Evolutionary conservation across 2,888 invertebrate genomes (phyloP).

Genomic region (Antheraea yamamai): DNA sequence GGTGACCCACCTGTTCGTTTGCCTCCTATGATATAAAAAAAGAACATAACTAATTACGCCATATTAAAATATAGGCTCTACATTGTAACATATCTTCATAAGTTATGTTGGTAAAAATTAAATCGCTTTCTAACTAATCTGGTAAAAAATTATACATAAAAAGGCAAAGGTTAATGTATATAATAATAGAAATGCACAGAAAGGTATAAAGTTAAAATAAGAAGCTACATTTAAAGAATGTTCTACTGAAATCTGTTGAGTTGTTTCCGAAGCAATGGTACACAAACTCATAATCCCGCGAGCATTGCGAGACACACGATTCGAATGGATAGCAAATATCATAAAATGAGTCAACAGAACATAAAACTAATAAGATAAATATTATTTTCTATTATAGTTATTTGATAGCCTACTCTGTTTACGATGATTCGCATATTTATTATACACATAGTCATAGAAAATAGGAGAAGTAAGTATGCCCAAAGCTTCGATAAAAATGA

Average conservation of each 20-base stretch:
- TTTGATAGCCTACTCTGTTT: constrained; percentile 17
- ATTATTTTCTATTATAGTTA: constrained; percentile 17
- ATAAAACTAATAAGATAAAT: constrained; percentile 21
- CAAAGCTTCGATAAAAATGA: neutral
- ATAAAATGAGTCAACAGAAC: constrained; percentile 22
- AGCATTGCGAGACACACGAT: constrained; percentile 24
- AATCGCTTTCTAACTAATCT: too few relatives aligned
- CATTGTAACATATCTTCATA: too few relatives aligned
- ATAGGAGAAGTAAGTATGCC: neutral
- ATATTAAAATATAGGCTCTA: too few relatives aligned
- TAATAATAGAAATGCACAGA: neutral
- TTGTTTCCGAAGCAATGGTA: neutral
- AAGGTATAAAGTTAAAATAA: neutral
- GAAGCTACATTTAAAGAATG: neutral
- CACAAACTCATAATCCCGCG: constrained; percentile 24
- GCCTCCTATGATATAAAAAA: too few relatives aligned
- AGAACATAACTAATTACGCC: too few relatives aligned
- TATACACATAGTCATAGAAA: neutral
- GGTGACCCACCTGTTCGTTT: too few relatives aligned
- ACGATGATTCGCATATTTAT: neutral
- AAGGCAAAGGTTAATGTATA: neutral
- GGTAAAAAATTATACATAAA: neutral
- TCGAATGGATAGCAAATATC: constrained; percentile 22
- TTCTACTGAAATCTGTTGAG: neutral
- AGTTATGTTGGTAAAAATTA: too few relatives aligned